A percentile compares a stretch with the other conserved stretches of the same genome.
phyloP scores from a whole-genome alignment of 1,140 invertebrate genomes.

The Zophobas atratus region DNA sequence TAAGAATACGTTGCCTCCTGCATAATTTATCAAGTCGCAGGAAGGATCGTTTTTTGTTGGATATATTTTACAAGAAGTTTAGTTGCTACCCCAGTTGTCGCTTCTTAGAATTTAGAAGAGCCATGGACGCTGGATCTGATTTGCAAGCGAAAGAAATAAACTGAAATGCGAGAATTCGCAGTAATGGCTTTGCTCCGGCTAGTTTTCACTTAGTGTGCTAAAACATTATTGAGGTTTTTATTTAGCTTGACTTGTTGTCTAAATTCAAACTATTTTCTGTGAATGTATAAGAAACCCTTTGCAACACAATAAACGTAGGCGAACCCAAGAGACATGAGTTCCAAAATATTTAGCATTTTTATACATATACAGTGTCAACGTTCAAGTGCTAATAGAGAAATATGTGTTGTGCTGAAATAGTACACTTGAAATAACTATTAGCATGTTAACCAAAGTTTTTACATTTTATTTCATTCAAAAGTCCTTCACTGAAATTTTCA shows the following conservation, averaged over 20 bases:
- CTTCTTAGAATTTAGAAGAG: conserved; percentile 35
- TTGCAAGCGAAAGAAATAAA: conserved; percentile 29
- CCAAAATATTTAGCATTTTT: too few relatives aligned
- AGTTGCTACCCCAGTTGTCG: conserved; percentile 36
- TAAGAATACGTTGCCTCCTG: conserved; percentile 30
- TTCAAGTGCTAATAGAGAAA: too few relatives aligned
- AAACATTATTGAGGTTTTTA: conserved; percentile 1
- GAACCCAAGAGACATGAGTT: background rate
- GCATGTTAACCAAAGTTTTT: too few relatives aligned
- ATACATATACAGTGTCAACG: too few relatives aligned
- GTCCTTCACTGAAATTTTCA: too few relatives aligned
- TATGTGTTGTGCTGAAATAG: too few relatives aligned
- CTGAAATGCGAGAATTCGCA: conserved; percentile 11
- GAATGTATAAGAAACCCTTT: background rate
- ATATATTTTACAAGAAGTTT: conserved; percentile 38
- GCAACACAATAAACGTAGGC: background rate
- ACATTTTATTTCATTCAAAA: too few relatives aligned
- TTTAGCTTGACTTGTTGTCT: background rate
- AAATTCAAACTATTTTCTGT: background rate
- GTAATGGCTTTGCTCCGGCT: conserved; percentile 3
- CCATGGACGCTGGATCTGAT: conserved; percentile 20
- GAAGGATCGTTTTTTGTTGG: conserved; percentile 33
- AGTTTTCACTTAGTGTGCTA: conserved; percentile 22
- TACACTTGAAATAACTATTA: too few relatives aligned
- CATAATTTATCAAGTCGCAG: conserved; percentile 38